Base-by-base conservation (phyloP, 2,797 vertebrate species). In the Esox masquinongy region DNA sequence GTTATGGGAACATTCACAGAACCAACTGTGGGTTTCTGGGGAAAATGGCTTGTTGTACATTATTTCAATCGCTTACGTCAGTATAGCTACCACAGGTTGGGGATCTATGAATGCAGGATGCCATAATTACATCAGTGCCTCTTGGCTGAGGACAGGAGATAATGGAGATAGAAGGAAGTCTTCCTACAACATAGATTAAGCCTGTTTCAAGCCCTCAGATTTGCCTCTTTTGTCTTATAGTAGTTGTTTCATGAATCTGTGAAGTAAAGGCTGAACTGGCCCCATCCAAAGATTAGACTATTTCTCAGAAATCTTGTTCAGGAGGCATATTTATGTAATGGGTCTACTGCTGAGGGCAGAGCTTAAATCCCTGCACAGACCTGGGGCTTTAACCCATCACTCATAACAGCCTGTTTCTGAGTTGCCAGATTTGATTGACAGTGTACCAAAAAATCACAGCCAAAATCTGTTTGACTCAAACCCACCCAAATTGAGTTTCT, bases 261-360 rank as follows among this genome's bases (percentile, higher is more conserved):
- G 22, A 17, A 5, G 11, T 61, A n/a, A 17, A n/a, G n/a, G 19
- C 53, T 56, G 56, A 61, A 26, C n/a, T 12, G 9, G 53, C 70
- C 64, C 74, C 77, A 66, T 75, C 43, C 77, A 56, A 79, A 43
- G 43, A 43, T 11, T 43, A 11, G 43, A 43, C 3, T 47, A 47
- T 11, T 14, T 47, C 43, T 47, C 12, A 47, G 3, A 5, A 47
- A 47, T 11, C 9, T 14, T 47, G 43, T 47, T 2, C 9, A 4
- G 43, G 43, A 47, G 43, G 43, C 12, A 47, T 4, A 14, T 47
- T 4, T 47, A 47, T 47, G 43, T 14, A 47, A 47, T 47, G 6
- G 12, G 12, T 47, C 43, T 47, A 47, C 43, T 47, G 43, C 12
- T 47, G 43, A 47, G 43, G 43, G 43, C 12, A 5, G 12, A 47